These are phyloP conservation scores for Phoebastria nigripes DNA, from an alignment of 2,797 vertebrate genomes.

Conservation along the genomic window DNA sequence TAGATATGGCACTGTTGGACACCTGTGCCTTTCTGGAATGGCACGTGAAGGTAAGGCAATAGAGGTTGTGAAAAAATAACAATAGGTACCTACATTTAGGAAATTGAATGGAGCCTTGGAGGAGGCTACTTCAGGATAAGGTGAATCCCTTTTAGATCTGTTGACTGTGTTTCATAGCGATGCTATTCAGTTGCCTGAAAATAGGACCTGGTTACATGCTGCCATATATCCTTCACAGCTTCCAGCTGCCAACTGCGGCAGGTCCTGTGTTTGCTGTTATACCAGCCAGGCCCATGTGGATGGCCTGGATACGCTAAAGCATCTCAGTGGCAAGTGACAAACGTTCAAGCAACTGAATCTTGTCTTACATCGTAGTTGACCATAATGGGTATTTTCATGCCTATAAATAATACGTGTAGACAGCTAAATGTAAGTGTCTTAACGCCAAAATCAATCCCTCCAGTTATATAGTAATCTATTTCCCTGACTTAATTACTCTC, in stretches of 20 bases:
- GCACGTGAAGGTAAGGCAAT: not conserved
- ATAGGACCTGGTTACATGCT: not conserved
- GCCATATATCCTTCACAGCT: not conserved
- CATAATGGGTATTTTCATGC: not conserved
- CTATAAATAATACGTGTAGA: not conserved
- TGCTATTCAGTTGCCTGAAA: not conserved
- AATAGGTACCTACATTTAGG: not conserved
- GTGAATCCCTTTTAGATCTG: not conserved
- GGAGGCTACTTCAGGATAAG: not conserved
- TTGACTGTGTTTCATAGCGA: not conserved
- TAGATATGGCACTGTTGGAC: not conserved
- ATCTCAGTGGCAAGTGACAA: not conserved
- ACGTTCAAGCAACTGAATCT: not conserved
- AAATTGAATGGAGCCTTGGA: not conserved
- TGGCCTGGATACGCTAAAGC: not conserved
- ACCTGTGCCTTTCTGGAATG: not conserved
- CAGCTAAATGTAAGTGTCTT: not conserved
- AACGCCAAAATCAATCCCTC: not conserved
- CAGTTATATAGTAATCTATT: not conserved
- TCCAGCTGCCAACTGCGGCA: not conserved
- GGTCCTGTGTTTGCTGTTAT: not conserved
- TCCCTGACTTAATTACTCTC: not conserved
- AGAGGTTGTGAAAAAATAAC: not conserved
- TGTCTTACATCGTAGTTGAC: not conserved
- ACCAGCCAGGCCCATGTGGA: not conserved